Evolutionary conservation across 2,113 vertebrate species (phyloP).

Genomic region (Hemichromis elongatus): DNA sequence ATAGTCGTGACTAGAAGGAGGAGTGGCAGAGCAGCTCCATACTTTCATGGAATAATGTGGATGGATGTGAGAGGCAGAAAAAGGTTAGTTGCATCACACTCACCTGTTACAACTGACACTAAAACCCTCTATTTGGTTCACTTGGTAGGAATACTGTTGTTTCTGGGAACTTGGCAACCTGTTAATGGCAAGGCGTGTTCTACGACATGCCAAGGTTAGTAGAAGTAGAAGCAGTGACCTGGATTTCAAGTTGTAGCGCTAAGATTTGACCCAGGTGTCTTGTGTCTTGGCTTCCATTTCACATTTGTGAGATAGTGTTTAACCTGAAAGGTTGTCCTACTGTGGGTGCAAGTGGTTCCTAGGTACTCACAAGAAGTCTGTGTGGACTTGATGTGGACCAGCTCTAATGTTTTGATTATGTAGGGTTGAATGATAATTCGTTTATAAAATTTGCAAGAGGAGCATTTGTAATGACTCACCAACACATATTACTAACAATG

Average conservation of each 20-base stretch:
- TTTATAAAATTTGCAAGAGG: background rate
- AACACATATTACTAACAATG: background rate
- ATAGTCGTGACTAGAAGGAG: background rate
- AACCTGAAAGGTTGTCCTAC: background rate
- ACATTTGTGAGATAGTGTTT: background rate
- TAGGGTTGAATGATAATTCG: background rate
- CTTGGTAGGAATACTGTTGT: background rate
- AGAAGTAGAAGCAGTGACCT: background rate
- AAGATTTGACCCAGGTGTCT: background rate
- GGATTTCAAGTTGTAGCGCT: background rate
- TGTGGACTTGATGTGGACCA: fast-evolving
- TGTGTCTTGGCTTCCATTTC: background rate
- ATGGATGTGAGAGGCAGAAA: background rate
- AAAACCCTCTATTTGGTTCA: background rate
- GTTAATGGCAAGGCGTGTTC: background rate
- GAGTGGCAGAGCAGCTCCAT: background rate
- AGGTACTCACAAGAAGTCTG: background rate
- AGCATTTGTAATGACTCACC: background rate
- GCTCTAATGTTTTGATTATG: background rate
- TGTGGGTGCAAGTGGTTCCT: background rate
- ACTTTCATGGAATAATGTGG: background rate
- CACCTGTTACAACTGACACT: background rate
- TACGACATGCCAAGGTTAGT: background rate
- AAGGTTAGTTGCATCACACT: background rate
- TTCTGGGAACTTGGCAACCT: background rate